Conservation (phyloP, 2,797 vertebrate genomes). For the Onychomys arenicola region DNA sequence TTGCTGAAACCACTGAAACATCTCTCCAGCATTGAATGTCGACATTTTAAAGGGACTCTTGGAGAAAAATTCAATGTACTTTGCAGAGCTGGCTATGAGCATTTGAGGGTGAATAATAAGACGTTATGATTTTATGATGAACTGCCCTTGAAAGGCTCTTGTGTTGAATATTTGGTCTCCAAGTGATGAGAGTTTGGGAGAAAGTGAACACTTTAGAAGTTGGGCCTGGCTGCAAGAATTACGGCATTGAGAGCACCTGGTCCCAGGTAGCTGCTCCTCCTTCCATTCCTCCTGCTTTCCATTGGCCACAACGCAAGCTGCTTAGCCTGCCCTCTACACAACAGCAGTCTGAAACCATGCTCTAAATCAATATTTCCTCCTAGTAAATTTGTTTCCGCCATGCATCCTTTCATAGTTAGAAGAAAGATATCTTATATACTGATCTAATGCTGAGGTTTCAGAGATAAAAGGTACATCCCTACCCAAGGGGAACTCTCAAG, state of each 20-base stretch:
- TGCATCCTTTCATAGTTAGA: neutral
- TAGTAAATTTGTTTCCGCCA: neutral
- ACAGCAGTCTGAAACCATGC: neutral
- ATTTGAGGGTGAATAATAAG: neutral
- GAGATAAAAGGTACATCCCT: neutral
- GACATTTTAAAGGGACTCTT: neutral
- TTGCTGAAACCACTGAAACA: neutral
- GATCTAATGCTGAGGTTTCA: neutral
- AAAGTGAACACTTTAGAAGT: too few species aligned
- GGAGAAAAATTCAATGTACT: neutral
- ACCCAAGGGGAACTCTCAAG: neutral
- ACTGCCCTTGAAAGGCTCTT: too few species aligned
- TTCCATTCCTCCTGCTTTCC: too few species aligned
- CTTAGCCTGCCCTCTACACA: neutral
- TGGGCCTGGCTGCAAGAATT: neutral
- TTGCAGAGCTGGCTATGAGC: neutral
- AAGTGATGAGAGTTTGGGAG: neutral
- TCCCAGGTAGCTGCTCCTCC: too few species aligned
- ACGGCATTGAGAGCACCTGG: too few species aligned
- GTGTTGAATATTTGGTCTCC: neutral
- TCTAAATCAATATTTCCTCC: neutral
- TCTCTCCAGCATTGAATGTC: neutral
- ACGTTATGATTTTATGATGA: neutral
- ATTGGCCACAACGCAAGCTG: neutral
- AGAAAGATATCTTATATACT: neutral